Base-by-base conservation (phyloP, 2,113 vertebrate genomes). In the Tricholaema leucomelas region DNA sequence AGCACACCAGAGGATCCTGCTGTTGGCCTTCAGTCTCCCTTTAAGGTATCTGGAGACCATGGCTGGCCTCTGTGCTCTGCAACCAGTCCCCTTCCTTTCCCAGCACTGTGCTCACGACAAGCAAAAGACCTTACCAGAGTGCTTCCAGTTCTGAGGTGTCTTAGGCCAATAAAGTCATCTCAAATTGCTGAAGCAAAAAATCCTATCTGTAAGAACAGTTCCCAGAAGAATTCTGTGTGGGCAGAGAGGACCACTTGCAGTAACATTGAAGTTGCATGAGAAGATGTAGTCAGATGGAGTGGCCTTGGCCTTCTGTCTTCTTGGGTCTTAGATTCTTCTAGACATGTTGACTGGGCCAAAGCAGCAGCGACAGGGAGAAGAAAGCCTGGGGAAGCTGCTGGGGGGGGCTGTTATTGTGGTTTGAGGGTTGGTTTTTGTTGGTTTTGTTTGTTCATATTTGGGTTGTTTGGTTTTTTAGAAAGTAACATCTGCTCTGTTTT, bases 261-360 rank as follows among this genome's bases (percentile, higher is more conserved):
- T 36, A 52, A 11, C 30, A 31, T 46, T 24, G 14, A 44, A 70
- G 36, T 77, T 77, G 8, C 11, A 4, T 61, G 73, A 24, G 64
- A 82, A 25, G 11, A 27, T 42, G 2, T 25, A 8, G n/a, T 80
- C 12, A 56, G 36, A 15, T 66, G 33, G 33, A 67, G 23, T 12
- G 23, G 6, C 82, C 11, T 70, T 0, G 0, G 16, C 66, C 8
- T 56, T 72, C 20, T 70, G 21, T 77, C 28, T 31, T 79, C 10
- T n/a, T 83, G 10, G 9, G 19, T 44, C 23, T 30, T 63, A 25
- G 24, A 15, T 66, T 88, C 85, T 64, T 92, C 38, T 58, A 35
- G 61, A 44, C 56, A 3, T 0, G 3, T 79, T 72, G 50, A 35
- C 19, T 66, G 10, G 2, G 72, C 75, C 19, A 40, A 27, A 80